Conservation (phyloP, 2,888 invertebrate genomes). For the Arrhopalites spinosus region DNA sequence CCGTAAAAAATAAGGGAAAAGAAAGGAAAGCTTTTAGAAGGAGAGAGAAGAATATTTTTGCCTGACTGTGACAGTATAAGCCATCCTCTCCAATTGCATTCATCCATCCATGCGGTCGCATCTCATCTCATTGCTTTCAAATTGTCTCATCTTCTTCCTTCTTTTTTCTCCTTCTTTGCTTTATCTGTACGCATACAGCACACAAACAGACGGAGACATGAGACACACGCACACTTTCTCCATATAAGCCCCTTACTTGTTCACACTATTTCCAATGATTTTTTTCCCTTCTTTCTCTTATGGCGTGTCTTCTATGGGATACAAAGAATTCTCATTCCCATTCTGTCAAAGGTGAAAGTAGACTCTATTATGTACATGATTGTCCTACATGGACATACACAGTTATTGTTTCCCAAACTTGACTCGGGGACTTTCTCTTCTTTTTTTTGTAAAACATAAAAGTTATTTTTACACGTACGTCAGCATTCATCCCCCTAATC, state of each 20-base stretch:
- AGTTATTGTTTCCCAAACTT: too few relatives aligned
- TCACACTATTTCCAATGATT: not conserved
- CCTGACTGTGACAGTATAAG: conserved; percentile 30
- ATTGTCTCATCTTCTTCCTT: conserved; percentile 25
- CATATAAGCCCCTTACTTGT: not conserved
- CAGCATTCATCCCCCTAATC: too few relatives aligned
- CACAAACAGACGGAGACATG: not conserved
- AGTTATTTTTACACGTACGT: too few relatives aligned
- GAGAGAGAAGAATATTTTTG: conserved; percentile 22
- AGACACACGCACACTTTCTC: not conserved
- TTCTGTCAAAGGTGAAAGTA: too few relatives aligned
- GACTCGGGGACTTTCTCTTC: too few relatives aligned
- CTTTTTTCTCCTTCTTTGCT: conserved; percentile 8
- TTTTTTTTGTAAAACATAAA: too few relatives aligned
- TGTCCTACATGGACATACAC: too few relatives aligned
- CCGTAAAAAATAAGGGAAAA: not conserved
- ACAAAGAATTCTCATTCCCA: too few relatives aligned
- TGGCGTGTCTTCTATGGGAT: too few relatives aligned
- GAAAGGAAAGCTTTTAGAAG: conserved; percentile 27
- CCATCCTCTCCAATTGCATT: conserved; percentile 28
- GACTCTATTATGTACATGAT: too few relatives aligned
- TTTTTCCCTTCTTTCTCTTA: not conserved
- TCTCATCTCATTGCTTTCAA: conserved; percentile 32
- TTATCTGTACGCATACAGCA: conserved; percentile 16
- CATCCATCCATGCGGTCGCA: conserved; percentile 31